These are phyloP conservation scores for Spilarctia lutea DNA, from an alignment of 2,888 invertebrate genomes.

Conservation along the genomic window DNA sequence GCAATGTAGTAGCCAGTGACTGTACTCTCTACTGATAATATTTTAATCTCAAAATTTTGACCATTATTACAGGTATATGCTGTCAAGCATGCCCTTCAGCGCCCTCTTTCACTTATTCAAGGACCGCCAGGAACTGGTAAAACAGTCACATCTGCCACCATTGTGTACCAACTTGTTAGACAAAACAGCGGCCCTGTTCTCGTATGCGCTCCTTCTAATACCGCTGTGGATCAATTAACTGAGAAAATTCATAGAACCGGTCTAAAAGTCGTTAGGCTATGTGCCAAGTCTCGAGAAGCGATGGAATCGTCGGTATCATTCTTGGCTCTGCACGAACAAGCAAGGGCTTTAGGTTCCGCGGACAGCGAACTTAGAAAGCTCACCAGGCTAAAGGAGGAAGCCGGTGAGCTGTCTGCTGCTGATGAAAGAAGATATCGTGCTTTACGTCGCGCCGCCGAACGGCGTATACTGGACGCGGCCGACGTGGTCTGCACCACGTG, in stretches of 20 bases:
- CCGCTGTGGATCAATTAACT: constrained; percentile 99
- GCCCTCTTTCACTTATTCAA: constrained; percentile 98
- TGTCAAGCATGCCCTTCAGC: constrained; percentile 98
- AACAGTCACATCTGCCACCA: constrained; percentile 99
- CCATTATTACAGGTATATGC: constrained; percentile 92
- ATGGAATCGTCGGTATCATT: constrained; percentile 99
- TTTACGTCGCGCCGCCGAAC: constrained; percentile 96
- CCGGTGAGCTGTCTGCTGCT: constrained; percentile 97
- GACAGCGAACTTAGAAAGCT: constrained; percentile 96
- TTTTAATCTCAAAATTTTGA: constrained; percentile 9
- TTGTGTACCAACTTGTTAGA: constrained; percentile 98
- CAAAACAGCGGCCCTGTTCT: constrained; percentile 97
- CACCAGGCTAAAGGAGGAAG: constrained; percentile 98
- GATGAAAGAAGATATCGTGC: constrained; percentile 98
- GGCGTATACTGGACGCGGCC: constrained; percentile 96
- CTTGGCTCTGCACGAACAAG: constrained; percentile 98
- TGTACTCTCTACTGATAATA: background rate
- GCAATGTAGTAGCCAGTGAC: background rate
- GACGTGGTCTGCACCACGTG: constrained; percentile 99
- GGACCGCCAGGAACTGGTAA: constrained; percentile 99
- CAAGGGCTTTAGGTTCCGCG: constrained; percentile 96
- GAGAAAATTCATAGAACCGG: constrained; percentile 99
- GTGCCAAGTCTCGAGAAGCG: constrained; percentile 99
- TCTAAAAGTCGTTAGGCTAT: constrained; percentile 96
- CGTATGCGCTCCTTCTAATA: constrained; percentile 99